Evolutionary conservation across 2,797 vertebrate species (phyloP), one percentile per base, ranked within the genome.

Genomic region (Paguma larvata): DNA sequence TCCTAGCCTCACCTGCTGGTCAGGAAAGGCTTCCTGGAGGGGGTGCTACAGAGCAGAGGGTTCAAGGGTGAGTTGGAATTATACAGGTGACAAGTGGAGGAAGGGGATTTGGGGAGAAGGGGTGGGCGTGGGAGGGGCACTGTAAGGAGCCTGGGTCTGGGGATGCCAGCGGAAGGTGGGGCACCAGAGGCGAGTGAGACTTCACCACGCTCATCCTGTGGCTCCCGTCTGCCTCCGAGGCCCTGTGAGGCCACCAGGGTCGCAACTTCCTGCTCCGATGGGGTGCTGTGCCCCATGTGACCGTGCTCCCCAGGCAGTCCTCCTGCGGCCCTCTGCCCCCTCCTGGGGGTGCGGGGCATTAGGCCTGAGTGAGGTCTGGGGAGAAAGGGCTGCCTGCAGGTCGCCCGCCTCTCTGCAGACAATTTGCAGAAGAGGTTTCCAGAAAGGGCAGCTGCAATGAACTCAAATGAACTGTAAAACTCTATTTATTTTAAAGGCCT

Each of bases 391-490:
- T 98, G 94, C 98, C 98, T 97, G 98, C 97, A 97, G 97, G 77
- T 95, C 79, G 59, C 27, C 68, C 73, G 11, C 65, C 67, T 78
- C 84, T 98, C 97, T 97, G 84, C 89, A 95, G 98, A 97, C 95
- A 88, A 77, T 93, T 96, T 98, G 32, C 84, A 63, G 95, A 73
- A 95, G 96, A 98, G 95, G 79, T 97, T 97, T 97, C 0, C 56
- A 98, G 98, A 97, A 97, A 96, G 41, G 94, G 96, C 95, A 97
- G 97, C 98, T 94, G 96, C 87, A 93, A 97, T 98, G 88, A 98
- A 97, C 98, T 98, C 98, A 98, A 98, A 98, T 98, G 98, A 98
- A 97, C 97, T 98, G 96, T 98, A 96, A 98, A 98, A 97, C 94
- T 98, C 95, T 93, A 72, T 97, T 98, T 98, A 98, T 98, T 97